A percentile compares a stretch with the other conserved stretches of the same genome.
Evolutionary conservation across 2,113 vertebrate genomes (phyloP).

Genomic region (Burhinus oedicnemus): DNA sequence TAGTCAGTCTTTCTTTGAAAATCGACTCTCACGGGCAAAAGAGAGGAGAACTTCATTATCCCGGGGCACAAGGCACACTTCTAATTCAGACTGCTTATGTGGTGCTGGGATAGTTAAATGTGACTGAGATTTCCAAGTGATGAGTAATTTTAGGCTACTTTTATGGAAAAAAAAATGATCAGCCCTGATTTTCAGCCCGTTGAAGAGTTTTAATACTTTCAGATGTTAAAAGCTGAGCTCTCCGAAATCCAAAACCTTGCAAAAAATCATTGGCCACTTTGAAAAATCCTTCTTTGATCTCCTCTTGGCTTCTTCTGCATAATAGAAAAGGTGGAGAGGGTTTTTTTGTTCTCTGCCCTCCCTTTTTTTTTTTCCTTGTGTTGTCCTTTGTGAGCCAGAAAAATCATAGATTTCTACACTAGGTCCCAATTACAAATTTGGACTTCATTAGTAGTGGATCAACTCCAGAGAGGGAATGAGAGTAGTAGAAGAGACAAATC

Average conservation of each 20-base stretch:
- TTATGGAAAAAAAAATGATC: background rate
- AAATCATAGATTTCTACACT: background rate
- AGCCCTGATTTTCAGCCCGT: background rate
- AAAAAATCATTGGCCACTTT: background rate
- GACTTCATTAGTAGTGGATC: conserved; percentile 22
- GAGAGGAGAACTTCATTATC: background rate
- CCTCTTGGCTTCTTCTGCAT: background rate
- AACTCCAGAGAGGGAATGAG: conserved; percentile 12
- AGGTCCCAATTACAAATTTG: conserved; percentile 7
- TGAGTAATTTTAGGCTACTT: background rate
- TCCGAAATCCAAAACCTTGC: background rate
- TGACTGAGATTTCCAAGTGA: background rate
- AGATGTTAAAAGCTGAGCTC: background rate
- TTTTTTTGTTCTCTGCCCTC: background rate
- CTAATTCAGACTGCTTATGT: background rate
- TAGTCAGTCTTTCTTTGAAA: background rate
- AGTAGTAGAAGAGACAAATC: conserved; percentile 7
- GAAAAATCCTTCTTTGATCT: background rate
- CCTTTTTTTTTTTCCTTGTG: background rate
- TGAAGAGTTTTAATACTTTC: background rate
- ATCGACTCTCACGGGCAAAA: background rate
- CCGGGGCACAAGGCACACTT: background rate
- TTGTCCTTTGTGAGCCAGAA: background rate
- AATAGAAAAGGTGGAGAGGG: background rate
- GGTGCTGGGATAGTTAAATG: background rate